Conservation (phyloP, 1,140 invertebrate genomes). For the Neodiprion lecontei region DNA sequence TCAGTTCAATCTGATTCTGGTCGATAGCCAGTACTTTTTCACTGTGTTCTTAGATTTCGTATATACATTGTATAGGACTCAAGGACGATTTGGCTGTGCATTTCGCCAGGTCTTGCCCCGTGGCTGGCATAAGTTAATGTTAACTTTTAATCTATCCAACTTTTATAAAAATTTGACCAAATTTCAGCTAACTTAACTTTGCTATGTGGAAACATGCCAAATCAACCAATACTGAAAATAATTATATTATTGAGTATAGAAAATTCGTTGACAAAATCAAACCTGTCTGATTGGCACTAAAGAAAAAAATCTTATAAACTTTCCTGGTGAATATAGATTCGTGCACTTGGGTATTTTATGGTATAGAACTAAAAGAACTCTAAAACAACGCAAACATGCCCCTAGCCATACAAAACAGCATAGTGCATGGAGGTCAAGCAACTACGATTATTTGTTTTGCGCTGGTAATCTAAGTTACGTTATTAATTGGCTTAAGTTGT, state of each 20-base stretch:
- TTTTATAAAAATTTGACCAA: not conserved
- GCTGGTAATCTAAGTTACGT: too few species aligned
- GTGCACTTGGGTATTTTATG: too few species aligned
- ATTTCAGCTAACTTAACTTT: not conserved
- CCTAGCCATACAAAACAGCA: too few species aligned
- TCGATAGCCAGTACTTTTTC: not conserved
- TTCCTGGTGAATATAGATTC: too few species aligned
- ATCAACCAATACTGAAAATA: not conserved
- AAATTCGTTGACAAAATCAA: not conserved
- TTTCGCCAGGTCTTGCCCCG: not conserved
- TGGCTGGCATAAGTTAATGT: not conserved
- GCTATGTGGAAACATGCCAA: not conserved
- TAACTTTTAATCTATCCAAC: not conserved
- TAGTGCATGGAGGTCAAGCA: too few species aligned
- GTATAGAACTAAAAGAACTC: too few species aligned
- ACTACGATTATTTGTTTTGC: too few species aligned
- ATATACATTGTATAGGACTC: not conserved
- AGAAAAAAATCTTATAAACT: too few species aligned
- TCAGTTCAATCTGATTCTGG: too few species aligned
- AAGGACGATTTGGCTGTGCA: not conserved
- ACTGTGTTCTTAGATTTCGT: constrained; percentile 2
- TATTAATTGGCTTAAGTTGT: too few species aligned
- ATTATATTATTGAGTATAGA: not conserved
- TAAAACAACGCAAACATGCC: too few species aligned
- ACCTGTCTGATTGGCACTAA: too few species aligned